phyloP scores from a whole-genome alignment of 2,113 vertebrate genomes.

The Cricetomys ansorgei region DNA sequence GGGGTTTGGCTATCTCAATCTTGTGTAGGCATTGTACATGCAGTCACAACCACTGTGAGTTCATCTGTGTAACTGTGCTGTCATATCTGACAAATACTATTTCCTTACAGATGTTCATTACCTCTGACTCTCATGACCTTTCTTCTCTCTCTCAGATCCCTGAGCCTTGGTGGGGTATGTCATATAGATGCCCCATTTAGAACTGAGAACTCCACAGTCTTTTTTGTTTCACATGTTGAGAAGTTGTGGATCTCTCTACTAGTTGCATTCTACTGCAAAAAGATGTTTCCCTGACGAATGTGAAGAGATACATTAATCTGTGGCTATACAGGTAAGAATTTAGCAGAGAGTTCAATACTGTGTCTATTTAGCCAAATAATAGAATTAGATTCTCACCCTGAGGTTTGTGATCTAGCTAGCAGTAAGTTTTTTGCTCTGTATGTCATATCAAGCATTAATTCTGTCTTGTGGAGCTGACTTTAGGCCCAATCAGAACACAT shows the following conservation, averaged over 20 bases:
- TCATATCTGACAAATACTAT: not conserved
- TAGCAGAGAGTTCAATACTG: not conserved
- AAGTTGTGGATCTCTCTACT: not conserved
- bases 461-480: not conserved
- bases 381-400: not conserved
- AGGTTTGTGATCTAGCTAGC: not conserved
- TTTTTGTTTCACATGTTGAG: not conserved
- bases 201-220: not conserved
- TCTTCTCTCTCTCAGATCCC: not conserved
- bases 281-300: not conserved
- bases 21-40: not conserved
- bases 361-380: not conserved
- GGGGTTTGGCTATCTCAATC: not conserved
- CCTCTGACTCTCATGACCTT: not conserved
- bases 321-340: not conserved
- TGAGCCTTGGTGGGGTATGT: not conserved
- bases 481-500: not conserved
- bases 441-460: not conserved
- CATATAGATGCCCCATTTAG: not conserved
- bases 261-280: not conserved
- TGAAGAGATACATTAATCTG: not conserved
- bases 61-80: not conserved
- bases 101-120: not conserved
- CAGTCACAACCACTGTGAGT: not conserved
- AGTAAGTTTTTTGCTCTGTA: too few relatives aligned